These are phyloP conservation scores for Aquatica leii DNA, from an alignment of 2,888 invertebrate species.

Conservation along the genomic window DNA sequence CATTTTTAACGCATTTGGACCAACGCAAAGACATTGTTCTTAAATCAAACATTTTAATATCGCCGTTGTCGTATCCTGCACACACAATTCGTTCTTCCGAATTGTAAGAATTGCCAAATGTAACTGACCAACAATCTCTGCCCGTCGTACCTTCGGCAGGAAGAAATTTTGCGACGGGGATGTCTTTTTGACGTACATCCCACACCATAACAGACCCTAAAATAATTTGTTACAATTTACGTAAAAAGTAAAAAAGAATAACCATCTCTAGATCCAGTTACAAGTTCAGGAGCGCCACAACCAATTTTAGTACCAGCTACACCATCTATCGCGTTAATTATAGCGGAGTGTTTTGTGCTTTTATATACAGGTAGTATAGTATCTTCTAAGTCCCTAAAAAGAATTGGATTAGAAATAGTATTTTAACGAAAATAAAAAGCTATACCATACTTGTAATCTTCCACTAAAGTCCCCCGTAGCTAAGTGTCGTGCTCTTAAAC, in stretches of 20 bases:
- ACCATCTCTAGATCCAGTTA: conserved; percentile 94
- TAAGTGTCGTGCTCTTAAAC: conserved; percentile 78
- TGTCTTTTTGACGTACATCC: conserved; percentile 90
- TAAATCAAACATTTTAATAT: conserved; percentile 92
- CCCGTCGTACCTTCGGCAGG: conserved; percentile 73
- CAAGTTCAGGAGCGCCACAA: conserved; percentile 94
- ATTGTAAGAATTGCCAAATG: conserved; percentile 91
- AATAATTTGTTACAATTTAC: background rate
- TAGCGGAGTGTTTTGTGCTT: conserved; percentile 79
- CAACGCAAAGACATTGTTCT: conserved; percentile 83
- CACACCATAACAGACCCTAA: conserved; percentile 89
- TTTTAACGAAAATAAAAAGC: background rate
- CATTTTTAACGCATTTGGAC: conserved; percentile 93
- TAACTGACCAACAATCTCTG: conserved; percentile 93
- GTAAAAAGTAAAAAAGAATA: conserved; percentile 35
- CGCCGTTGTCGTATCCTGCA: conserved; percentile 97
- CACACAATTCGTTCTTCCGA: conserved; percentile 85
- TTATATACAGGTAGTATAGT: conserved; percentile 78
- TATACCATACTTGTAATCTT: conserved; percentile 83
- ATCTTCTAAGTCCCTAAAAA: conserved; percentile 82
- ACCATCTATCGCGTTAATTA: conserved; percentile 92
- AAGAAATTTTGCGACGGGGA: conserved; percentile 90
- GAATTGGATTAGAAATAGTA: background rate
- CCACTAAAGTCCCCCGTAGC: conserved; percentile 93
- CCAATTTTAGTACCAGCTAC: conserved; percentile 82